Percentiles rank a stretch among this genome's conserved stretches.
Conservation (phyloP, 2,113 vertebrate species). For the Oxyruncus cristatus region DNA sequence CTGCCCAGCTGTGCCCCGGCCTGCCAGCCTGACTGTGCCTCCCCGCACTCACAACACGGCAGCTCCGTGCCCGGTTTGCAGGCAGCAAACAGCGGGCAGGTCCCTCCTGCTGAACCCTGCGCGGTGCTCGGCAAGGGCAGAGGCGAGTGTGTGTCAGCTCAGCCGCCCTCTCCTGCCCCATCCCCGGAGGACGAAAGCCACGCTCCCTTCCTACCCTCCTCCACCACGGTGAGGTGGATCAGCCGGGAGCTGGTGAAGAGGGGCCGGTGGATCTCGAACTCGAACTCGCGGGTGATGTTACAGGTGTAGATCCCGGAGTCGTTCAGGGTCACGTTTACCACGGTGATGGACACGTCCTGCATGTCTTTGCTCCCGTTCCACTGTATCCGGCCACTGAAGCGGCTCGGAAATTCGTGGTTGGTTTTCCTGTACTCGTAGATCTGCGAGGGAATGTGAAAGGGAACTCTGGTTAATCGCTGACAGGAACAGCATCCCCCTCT, state of each 20-base stretch:
- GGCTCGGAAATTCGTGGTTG: conserved; percentile 64
- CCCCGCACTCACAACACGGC: neutral
- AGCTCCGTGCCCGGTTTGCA: neutral
- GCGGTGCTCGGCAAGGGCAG: neutral
- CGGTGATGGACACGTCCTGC: conserved; percentile 90
- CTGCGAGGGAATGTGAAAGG: conserved; percentile 38
- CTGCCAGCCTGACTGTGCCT: neutral
- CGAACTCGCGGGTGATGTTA: conserved; percentile 81
- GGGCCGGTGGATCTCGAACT: conserved; percentile 83
- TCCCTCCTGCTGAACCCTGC: neutral
- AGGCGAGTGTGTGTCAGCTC: neutral
- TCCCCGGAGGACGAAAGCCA: neutral
- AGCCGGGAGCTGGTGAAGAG: conserved; percentile 54
- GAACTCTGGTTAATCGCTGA: neutral
- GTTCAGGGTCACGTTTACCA: conserved; percentile 81
- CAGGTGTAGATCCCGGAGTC: conserved; percentile 89
- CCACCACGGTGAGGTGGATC: conserved; percentile 84
- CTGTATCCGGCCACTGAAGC: conserved; percentile 80
- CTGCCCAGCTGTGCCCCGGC: neutral
- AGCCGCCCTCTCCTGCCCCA: neutral
- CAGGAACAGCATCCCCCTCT: fast-evolving
- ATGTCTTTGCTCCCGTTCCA: conserved; percentile 94
- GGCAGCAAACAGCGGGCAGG: fast-evolving
- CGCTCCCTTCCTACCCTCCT: conserved; percentile 77
- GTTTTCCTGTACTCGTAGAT: conserved; percentile 79